Conservation (phyloP, 1,140 invertebrate genomes). For the Conus ventricosus region DNA sequence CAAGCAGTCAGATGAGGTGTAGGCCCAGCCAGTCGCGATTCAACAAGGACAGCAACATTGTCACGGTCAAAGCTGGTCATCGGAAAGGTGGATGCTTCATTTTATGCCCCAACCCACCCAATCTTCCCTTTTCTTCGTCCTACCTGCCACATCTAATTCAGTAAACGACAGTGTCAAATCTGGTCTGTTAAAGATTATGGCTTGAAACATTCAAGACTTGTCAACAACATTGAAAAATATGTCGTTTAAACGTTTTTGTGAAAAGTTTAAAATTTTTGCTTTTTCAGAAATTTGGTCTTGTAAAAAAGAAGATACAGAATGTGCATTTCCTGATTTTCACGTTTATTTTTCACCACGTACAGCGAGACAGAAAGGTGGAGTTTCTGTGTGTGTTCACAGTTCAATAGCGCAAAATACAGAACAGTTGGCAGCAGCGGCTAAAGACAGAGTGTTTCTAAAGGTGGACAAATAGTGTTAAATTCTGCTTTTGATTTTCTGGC, state of each 20-base stretch:
- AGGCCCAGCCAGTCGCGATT: not conserved
- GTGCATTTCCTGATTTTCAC: no score
- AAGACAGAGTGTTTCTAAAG: no score
- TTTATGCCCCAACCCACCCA: not conserved
- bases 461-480: no score
- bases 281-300: not conserved
- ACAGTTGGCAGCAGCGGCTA: no score
- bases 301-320: not conserved
- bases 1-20: not conserved
- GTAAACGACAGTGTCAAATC: not conserved
- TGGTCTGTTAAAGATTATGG: not conserved
- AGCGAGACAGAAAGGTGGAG: no score
- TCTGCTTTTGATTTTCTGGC: no score
- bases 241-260: not conserved
- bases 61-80: not conserved
- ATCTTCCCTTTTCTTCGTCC: not conserved
- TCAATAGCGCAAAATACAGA: no score
- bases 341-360: no score
- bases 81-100: not conserved
- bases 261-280: conserved; percentile 6
- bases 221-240: not conserved
- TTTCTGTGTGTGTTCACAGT: no score
- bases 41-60: no score
- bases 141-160: not conserved
- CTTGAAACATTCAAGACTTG: not conserved